These are phyloP conservation scores for Endotricha flammealis DNA, from an alignment of 2,888 invertebrate species.

Conservation along the genomic window DNA sequence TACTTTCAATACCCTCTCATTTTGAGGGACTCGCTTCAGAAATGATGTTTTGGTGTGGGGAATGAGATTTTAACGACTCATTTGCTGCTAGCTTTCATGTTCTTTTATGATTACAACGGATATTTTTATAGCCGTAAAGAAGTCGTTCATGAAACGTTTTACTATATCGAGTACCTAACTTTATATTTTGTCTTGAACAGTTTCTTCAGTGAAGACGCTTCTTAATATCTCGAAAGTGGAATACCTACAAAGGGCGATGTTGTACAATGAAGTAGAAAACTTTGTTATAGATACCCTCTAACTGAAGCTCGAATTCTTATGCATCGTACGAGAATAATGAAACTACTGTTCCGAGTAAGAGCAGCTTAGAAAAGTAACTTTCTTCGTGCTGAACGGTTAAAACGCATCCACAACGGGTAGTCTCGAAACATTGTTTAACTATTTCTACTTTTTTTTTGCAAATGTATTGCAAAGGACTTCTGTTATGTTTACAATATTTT, in stretches of 20 bases:
- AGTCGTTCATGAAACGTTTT: constrained; percentile 15
- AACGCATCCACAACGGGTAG: no score
- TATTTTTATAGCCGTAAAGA: constrained; percentile 24
- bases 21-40: constrained; percentile 33
- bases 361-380: background rate
- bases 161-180: constrained; percentile 2
- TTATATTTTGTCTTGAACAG: no score
- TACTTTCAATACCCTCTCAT: constrained; percentile 35
- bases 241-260: background rate
- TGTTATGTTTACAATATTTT: no score
- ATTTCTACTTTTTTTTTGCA: no score
- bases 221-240: no score
- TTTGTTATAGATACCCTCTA: background rate
- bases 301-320: background rate
- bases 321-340: background rate
- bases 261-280: background rate
- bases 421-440: no score
- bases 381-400: background rate
- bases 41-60: constrained; percentile 34
- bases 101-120: constrained; percentile 24
- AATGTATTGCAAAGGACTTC: no score
- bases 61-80: constrained; percentile 49
- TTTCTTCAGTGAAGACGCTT: no score
- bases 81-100: constrained; percentile 30
- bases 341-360: background rate